These are phyloP conservation scores for Pinctada fucata DNA, from an alignment of 2,888 invertebrate genomes.

Conservation along the genomic window DNA sequence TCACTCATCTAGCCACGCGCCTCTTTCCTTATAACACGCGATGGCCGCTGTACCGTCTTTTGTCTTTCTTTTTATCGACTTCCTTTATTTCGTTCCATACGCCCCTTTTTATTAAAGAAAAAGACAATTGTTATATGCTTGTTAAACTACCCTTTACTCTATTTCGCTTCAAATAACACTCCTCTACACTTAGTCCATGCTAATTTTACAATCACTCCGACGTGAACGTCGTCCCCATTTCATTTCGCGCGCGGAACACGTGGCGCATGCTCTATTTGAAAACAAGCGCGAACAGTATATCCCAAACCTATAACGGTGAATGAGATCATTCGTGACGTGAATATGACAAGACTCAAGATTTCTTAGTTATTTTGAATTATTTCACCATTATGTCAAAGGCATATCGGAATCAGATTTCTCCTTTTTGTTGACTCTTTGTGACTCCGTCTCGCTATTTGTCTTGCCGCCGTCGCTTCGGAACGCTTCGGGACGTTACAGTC, in stretches of 20 bases:
- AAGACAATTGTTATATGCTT: slow-evolving; percentile 44
- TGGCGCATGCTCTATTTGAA: slow-evolving; percentile 20
- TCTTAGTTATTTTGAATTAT: slow-evolving; percentile 1
- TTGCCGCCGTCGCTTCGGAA: background rate
- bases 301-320: background rate
- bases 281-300: background rate
- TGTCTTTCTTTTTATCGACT: slow-evolving; percentile 42
- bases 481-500: slow-evolving; percentile 3
- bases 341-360: background rate
- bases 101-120: slow-evolving; percentile 34
- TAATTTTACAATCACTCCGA: slow-evolving; percentile 38
- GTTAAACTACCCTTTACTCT: slow-evolving; percentile 38
- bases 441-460: background rate
- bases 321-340: background rate
- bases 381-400: background rate
- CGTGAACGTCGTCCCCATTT: slow-evolving; percentile 38
- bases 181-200: slow-evolving; percentile 36
- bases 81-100: slow-evolving; percentile 23
- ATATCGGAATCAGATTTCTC: slow-evolving; percentile 5
- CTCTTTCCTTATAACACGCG: slow-evolving; percentile 37
- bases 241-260: slow-evolving; percentile 32
- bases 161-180: slow-evolving; percentile 37
- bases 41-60: slow-evolving; percentile 31
- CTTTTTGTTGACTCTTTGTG: slow-evolving; percentile 11
- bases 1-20: slow-evolving; percentile 35